Evolutionary conservation across 2,888 invertebrate species (phyloP), one percentile per base, ranked within the genome.

Genomic region (Dicyrtomina minuta): DNA sequence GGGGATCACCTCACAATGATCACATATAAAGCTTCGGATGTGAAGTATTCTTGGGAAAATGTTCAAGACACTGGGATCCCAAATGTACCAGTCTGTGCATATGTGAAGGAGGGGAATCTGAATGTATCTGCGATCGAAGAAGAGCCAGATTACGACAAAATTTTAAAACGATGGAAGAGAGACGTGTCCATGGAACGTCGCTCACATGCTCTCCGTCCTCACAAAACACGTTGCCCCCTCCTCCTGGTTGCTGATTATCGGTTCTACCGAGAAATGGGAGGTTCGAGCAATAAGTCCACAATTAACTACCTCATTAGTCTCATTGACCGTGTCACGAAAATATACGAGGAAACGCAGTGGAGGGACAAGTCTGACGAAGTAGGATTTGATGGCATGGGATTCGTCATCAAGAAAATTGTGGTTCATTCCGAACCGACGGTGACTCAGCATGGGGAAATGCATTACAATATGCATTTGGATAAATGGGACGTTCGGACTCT

Each of bases 281-380:
- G 91, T 1, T 90, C 92, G 75, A 94, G 93, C 81, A 91, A 93
- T 2, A 93, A 94, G 84, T 93, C 92, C 53, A 96, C 96, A 13
- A 96, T 96, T 58, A 95, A 94, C 84, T 96, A 96, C 55, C 83
- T 96, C 94, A 96, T 96, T 78, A 94, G 94, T 81, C 86, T 96
- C 55, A 95, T 97, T 75, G 96, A 96, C 81, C 87, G 95, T 71
- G 95, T 97, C n/a, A 96, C 97, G 81, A 92, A 92, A 83, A 94
- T 96, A 72, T 97, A 96, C 82, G 92, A 93, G 80, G 92, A 92
- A 76, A 96, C 96, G 1, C 88, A 91, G 15, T 97, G 94, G 94
- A 91, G 92, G 83, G 94, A 94, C 81, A 86, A 92, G 66, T 81
- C 89, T 85, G 91, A 91, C 76, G 88, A 91, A 80, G 92, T 92